These are phyloP conservation scores for Lutraria rhynchaena DNA, from an alignment of 1,140 invertebrate genomes.

Conservation along the genomic window DNA sequence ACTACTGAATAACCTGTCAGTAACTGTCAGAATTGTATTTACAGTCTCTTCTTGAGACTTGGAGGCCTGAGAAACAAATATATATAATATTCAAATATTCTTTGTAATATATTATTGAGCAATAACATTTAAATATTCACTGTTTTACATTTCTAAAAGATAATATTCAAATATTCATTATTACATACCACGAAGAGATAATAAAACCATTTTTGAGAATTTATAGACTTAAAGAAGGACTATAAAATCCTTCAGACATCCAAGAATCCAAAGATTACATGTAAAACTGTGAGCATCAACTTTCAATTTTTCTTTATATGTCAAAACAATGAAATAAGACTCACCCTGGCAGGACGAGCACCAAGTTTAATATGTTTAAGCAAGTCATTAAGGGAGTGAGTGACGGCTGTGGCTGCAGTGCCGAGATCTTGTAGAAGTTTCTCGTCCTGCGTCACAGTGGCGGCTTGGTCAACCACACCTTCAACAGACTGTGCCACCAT, in stretches of 20 bases:
- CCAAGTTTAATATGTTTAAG: conserved; percentile 92
- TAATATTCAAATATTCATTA: too few species aligned
- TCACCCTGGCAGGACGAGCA: conserved; percentile 74
- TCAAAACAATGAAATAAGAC: conserved; percentile 13
- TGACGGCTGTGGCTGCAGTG: conserved; percentile 93
- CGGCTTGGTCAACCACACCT: conserved; percentile 92
- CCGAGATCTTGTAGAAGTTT: conserved; percentile 90
- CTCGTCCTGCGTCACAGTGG: conserved; percentile 86
- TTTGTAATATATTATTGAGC: too few species aligned
- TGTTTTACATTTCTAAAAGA: too few species aligned
- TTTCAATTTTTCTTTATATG: too few species aligned
- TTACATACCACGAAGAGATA: too few species aligned
- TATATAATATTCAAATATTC: too few species aligned
- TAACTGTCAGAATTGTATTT: conserved; percentile 94
- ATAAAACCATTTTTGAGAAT: too few species aligned
- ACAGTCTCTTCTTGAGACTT: conserved; percentile 89
- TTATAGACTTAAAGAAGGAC: too few species aligned
- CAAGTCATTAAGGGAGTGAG: conserved; percentile 93
- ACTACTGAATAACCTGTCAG: conserved; percentile 93
- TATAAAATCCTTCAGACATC: too few species aligned
- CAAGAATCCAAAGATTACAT: too few species aligned
- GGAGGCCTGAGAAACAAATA: conserved; percentile 63
- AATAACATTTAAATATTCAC: too few species aligned
- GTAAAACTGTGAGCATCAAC: too few species aligned
- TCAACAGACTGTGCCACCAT: conserved; percentile 97